Percentiles rank a stretch among this genome's conserved stretches.
Conservation (phyloP, 2,888 invertebrate genomes). For the Ophion ellenae region DNA sequence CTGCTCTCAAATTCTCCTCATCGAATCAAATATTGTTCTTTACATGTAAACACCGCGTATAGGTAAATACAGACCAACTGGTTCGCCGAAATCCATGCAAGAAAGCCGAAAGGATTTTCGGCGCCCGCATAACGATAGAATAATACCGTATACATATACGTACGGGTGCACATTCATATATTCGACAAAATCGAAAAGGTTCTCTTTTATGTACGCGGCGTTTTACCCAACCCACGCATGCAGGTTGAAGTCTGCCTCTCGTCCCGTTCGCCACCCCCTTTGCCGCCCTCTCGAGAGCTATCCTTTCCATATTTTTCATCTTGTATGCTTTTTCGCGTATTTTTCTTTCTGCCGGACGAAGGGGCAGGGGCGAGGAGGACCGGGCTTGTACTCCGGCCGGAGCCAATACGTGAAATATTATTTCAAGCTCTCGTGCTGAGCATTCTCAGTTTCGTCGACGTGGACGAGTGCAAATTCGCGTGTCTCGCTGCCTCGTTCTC, state of each 20-base stretch:
- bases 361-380: background rate
- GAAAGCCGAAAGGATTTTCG: conserved; percentile 53
- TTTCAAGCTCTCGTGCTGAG: conserved; percentile 53
- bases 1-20: conserved; percentile 5
- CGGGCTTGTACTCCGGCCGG: conserved; percentile 29
- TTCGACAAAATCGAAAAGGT: conserved; percentile 55
- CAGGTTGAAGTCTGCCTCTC: conserved; percentile 25
- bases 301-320: conserved; percentile 48
- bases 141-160: conserved; percentile 49
- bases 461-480: conserved; percentile 47
- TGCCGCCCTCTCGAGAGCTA: conserved; percentile 4
- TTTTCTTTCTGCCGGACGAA: conserved; percentile 21
- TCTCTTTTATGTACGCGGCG: conserved; percentile 46
- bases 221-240: conserved; percentile 26
- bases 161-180: conserved; percentile 6
- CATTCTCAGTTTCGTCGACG: conserved; percentile 28
- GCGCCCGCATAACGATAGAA: conserved; percentile 61
- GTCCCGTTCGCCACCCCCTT: background rate
- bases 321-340: conserved; percentile 40
- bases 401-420: conserved; percentile 63
- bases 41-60: background rate
- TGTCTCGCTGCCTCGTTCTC: background rate
- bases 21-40: background rate
- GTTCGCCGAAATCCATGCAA: conserved; percentile 30
- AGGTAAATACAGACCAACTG: conserved; percentile 1